Percentiles rank a stretch among this genome's conserved stretches.
phyloP scores from a whole-genome alignment of 2,113 vertebrate species.

The Caracal caracal region DNA sequence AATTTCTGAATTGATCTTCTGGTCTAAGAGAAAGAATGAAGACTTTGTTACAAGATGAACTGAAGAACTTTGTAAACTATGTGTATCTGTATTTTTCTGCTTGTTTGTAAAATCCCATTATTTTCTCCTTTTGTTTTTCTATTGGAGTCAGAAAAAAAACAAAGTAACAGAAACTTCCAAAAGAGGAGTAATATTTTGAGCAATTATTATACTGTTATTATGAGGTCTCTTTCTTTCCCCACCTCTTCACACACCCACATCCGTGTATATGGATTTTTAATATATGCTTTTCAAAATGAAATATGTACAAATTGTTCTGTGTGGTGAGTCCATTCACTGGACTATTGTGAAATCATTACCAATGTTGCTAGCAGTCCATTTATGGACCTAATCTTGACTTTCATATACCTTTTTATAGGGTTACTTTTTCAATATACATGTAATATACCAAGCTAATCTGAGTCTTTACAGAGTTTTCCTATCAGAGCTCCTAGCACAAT shows the following conservation, averaged over 20 bases:
- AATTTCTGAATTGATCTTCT: conserved; percentile 98
- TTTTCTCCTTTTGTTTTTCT: conserved; percentile 26
- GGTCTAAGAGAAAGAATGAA: conserved; percentile 89
- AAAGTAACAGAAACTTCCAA: background rate
- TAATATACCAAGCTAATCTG: conserved; percentile 17
- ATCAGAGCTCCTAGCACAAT: background rate
- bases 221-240: background rate
- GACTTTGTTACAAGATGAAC: conserved; percentile 71
- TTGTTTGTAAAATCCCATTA: conserved; percentile 44
- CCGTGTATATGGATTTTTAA: background rate
- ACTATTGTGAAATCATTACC: conserved; percentile 8
- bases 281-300: conserved; percentile 52
- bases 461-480: background rate
- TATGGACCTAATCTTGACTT: conserved; percentile 6
- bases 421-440: conserved; percentile 35
- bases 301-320: background rate
- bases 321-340: background rate
- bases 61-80: conserved; percentile 30
- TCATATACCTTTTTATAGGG: background rate
- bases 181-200: background rate
- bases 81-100: conserved; percentile 34
- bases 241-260: background rate
- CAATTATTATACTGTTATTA: background rate
- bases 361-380: background rate
- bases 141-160: conserved; percentile 32